Base-by-base conservation (phyloP, 2,888 invertebrate species). In the Coelopa pilipes region DNA sequence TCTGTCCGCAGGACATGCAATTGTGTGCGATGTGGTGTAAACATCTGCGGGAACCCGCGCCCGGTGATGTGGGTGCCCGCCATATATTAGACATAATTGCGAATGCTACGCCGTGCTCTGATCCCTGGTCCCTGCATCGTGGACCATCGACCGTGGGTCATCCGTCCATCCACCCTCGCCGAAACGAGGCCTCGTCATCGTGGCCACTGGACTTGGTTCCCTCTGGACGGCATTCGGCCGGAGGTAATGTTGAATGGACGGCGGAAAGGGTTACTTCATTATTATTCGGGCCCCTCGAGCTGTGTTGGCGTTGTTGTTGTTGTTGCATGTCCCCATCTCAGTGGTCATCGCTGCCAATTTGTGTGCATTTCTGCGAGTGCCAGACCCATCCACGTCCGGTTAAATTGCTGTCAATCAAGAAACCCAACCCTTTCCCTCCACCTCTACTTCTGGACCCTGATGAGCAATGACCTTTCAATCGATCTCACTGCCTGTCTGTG, bases 321-420 rank as follows among this genome's bases (percentile, higher is more conserved):
- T 57, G 46, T 49, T 11, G 50, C 11, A 79, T 80, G 79, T 78
- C 78, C 79, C 77, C 78, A 19, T n/a, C 34, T 10, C 34, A 15
- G 46, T 81, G 34, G 34, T 34, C 34, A 34, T 7, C 7, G 78
- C 81, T 82, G 82, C 82, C 83, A 82, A 80, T 83, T 82, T 80
- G 7, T 82, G 82, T 82, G 80, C 82, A 77, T 80, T 75, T 72
- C 80, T 55, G 68, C 50, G 21, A 66, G 50, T 24, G 13, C 19
- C 47, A 65, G 19, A 24, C 17, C 10, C 13, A 62, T 62, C 34
- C 11, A 45, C 17, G 55, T 12, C 9, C 34, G 45, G 47, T 19
- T 60, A 70, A 70, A 62, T 70, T 70, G 70, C 50, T 70, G 70
- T 70, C 70, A 70, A 70, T 70, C 70, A 70, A 70, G 5, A 5